phyloP scores from a whole-genome alignment of 1,140 invertebrate species.

The Atta colombica region DNA sequence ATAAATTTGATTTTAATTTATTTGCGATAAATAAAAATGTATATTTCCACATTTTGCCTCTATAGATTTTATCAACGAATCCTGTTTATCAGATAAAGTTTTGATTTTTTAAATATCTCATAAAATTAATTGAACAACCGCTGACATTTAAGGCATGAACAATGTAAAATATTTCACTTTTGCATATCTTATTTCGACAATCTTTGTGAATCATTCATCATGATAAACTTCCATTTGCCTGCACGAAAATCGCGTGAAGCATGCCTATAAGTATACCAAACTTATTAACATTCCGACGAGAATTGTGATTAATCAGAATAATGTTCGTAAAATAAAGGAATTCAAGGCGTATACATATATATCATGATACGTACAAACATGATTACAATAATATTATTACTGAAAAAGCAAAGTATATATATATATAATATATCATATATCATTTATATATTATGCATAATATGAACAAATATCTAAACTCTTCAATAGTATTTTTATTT shows the following conservation, averaged over 20 bases:
- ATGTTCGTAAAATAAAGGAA: constrained; percentile 9
- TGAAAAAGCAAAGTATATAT: neutral
- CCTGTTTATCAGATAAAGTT: neutral
- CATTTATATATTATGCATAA: too few relatives aligned
- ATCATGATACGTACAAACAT: neutral
- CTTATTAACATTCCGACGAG: neutral
- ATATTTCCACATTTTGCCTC: neutral
- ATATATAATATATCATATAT: too few relatives aligned
- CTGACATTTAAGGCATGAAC: neutral
- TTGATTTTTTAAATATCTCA: neutral
- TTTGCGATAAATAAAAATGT: neutral
- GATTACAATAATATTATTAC: neutral
- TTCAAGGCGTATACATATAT: neutral
- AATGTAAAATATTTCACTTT: constrained; percentile 4
- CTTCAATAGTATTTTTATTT: neutral
- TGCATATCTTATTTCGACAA: constrained; percentile 2
- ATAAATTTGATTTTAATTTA: neutral
- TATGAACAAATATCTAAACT: neutral
- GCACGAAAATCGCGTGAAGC: constrained; percentile 11
- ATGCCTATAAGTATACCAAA: neutral
- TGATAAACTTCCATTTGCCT: neutral
- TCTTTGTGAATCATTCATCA: neutral
- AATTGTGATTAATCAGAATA: neutral
- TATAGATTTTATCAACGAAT: neutral
- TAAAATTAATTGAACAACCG: neutral